phyloP scores from a whole-genome alignment of 2,797 vertebrate genomes.

The Chiloscyllium punctatum region DNA sequence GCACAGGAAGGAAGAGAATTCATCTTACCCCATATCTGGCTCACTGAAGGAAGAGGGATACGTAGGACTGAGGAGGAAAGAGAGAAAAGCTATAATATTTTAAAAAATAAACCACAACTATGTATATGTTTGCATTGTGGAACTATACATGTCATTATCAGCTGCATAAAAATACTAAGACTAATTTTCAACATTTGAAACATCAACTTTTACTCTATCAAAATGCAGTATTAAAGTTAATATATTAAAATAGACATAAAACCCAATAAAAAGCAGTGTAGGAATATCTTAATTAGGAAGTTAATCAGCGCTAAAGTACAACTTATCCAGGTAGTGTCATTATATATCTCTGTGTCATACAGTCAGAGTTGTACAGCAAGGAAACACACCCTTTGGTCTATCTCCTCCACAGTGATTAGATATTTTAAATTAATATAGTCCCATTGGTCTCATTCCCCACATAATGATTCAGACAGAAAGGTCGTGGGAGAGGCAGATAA shows the following conservation, averaged over 20 bases:
- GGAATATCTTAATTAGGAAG: neutral
- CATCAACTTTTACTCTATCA: neutral
- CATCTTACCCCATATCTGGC: conserved; percentile 32
- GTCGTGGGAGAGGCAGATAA: neutral
- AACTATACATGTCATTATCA: neutral
- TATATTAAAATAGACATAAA: neutral
- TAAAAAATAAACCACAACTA: neutral
- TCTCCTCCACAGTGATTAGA: too few species aligned
- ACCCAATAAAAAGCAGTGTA: too few species aligned
- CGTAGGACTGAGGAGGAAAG: neutral
- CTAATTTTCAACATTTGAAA: neutral
- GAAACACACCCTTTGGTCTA: too few species aligned
- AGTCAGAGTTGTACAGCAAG: too few species aligned
- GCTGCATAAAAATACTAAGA: neutral
- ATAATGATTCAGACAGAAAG: neutral
- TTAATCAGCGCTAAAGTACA: neutral
- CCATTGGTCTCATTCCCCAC: neutral
- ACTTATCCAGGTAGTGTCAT: neutral
- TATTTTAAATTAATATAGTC: too few species aligned
- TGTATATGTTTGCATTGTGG: neutral
- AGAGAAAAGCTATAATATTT: neutral
- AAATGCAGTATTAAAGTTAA: neutral
- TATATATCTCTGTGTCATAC: neutral
- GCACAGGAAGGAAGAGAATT: neutral
- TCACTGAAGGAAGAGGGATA: conserved; percentile 25